These are phyloP conservation scores for Nannoperca australis DNA, from an alignment of 2,797 vertebrate species.

Conservation along the genomic window DNA sequence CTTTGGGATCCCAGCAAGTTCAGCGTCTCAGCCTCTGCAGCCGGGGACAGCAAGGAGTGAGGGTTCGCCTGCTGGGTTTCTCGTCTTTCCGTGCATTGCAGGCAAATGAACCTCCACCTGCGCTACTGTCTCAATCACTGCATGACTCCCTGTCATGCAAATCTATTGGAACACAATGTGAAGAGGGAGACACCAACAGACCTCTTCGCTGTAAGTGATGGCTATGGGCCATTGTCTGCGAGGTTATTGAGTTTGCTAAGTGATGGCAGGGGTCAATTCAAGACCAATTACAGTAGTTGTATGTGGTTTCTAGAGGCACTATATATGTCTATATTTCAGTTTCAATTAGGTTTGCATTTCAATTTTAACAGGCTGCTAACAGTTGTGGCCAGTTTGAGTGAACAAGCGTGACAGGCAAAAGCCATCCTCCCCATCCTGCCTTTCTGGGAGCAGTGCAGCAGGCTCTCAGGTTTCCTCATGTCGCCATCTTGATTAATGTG, in stretches of 20 bases:
- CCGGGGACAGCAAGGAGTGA: neutral
- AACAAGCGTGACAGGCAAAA: neutral
- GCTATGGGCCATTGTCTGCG: neutral
- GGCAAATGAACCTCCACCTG: constrained; percentile 79
- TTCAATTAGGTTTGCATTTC: neutral
- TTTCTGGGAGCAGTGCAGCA: constrained; percentile 15
- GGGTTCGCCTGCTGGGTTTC: constrained; percentile 32
- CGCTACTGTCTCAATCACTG: constrained; percentile 56
- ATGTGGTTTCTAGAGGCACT: neutral
- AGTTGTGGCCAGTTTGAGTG: neutral
- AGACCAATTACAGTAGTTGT: neutral
- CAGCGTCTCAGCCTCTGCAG: constrained; percentile 13
- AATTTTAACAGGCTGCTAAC: neutral
- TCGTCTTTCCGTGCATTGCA: constrained; percentile 54
- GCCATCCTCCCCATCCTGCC: neutral
- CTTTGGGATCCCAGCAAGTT: neutral
- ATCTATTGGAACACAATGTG: constrained; percentile 56
- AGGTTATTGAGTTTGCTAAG: neutral
- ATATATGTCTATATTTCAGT: neutral
- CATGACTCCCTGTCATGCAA: constrained; percentile 79
- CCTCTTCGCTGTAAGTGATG: neutral
- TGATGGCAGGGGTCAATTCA: neutral
- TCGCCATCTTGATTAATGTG: constrained; percentile 66
- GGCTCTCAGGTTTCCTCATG: constrained; percentile 34
- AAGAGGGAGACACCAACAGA: constrained; percentile 17